A percentile compares a stretch with the other conserved stretches of the same genome.
Evolutionary conservation across 1,140 invertebrate species (phyloP).

Genomic region (Drosophila tristis): DNA sequence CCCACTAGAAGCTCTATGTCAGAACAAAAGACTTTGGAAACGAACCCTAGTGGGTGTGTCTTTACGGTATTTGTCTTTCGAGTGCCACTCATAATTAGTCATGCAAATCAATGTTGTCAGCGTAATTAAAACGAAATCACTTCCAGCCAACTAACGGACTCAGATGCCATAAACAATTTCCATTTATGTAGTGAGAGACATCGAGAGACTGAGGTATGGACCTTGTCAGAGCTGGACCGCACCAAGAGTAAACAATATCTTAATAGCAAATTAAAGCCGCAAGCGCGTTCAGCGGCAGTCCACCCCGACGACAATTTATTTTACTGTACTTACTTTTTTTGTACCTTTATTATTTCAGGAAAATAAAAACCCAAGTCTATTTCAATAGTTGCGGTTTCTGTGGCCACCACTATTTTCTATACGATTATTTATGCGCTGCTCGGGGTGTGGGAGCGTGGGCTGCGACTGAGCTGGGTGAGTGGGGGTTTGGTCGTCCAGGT

Average conservation of each 20-base stretch:
- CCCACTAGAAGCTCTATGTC: constrained; percentile 1
- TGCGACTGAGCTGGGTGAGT: constrained; percentile 6
- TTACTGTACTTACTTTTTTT: constrained; percentile 40
- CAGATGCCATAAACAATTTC: constrained; percentile 64
- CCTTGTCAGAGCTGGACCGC: constrained; percentile 18
- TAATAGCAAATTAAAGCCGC: constrained; percentile 78
- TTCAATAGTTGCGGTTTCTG: constrained; percentile 64
- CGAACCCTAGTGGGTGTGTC: constrained; percentile 52
- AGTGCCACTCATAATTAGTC: constrained; percentile 62
- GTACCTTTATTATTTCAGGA: constrained; percentile 49
- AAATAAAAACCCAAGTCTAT: constrained; percentile 60
- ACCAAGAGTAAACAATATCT: constrained; percentile 72
- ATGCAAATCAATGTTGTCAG: constrained; percentile 78
- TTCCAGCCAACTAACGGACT: constrained; percentile 62
- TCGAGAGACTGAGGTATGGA: constrained; percentile 6
- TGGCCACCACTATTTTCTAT: constrained; percentile 54
- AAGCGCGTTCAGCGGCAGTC: constrained; percentile 57
- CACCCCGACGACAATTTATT: constrained; percentile 31
- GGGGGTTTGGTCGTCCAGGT: constrained; percentile 11
- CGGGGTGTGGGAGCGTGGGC: constrained; percentile 29
- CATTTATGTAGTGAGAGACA: not conserved
- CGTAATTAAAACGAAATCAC: constrained; percentile 78
- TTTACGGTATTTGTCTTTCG: constrained; percentile 4
- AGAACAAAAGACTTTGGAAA: constrained; percentile 69
- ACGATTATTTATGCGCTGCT: constrained; percentile 63